Base-by-base conservation (phyloP, 1,140 invertebrate genomes). In the Brachionus koreanus region DNA sequence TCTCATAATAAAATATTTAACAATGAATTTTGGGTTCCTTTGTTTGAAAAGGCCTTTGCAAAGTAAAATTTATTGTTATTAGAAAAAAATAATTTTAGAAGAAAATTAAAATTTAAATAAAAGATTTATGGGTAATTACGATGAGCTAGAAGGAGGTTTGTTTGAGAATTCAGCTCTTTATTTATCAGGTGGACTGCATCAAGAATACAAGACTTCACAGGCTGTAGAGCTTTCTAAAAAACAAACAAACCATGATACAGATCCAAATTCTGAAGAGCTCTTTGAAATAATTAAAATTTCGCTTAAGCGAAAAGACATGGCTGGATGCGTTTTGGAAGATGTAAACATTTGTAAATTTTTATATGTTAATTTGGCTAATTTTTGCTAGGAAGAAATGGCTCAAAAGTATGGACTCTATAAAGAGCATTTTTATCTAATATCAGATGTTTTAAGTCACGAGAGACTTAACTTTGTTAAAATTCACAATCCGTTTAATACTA, bases 11-110 rank as follows among this genome's bases (percentile, higher is more conserved):
- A 83, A 3, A 43, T 57, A 3, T 83, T 84, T 61, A 12, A 84
- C 0, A 83, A 83, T n/a, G 87, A 88, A 83, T 88, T 88, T 82
- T 88, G 87, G 87, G 85, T 86, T n/a, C 85, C 87, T 5, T 83
- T 88, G 1, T 42, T 87, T 43, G 87, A 88, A 84, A 88, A 88
- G 83, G 86, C 86, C 10, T 85, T 85, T 76, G 85, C 86, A 3
- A 86, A 86, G 76, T 79, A 79, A 13, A 37, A 9, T 37, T 16
- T 49, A 35, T n/a, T 49, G 13, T 49, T 49, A 6, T 49, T 13
- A 49, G 12, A 42, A 10, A 10, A 10, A 10, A 42, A 10, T 42
- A 10, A 42, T 13, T 3, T 3, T 42, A 10, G 1, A 10, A 3
- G 5, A 7, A 42, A 29, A 9, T 46, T 76, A 33, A 46, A 46